phyloP scores from a whole-genome alignment of 2,888 invertebrate species.

The Pecten maximus region DNA sequence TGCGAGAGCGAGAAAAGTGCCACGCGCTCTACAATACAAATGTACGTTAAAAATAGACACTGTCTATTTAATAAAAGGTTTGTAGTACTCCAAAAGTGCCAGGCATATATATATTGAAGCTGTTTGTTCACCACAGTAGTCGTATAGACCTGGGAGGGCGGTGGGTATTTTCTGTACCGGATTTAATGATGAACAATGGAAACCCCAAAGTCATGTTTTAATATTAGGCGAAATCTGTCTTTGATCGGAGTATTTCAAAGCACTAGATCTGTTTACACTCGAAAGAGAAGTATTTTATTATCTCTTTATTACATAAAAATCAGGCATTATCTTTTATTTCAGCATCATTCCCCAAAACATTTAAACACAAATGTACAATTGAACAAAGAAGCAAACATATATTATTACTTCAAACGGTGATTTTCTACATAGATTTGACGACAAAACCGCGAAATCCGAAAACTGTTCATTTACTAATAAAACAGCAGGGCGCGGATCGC shows the following conservation, averaged over 20 bases:
- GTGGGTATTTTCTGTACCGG: neutral
- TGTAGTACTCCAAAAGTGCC: neutral
- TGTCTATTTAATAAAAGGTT: neutral
- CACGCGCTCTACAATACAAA: neutral
- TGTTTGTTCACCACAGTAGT: neutral
- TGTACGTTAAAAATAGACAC: neutral
- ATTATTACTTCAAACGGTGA: slow-evolving; percentile 11
- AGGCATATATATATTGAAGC: neutral
- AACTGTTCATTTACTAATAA: slow-evolving; percentile 18
- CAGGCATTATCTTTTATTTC: slow-evolving; percentile 25
- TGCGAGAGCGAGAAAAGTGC: neutral
- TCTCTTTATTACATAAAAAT: slow-evolving; percentile 11
- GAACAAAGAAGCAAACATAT: neutral
- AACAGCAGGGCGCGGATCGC: neutral
- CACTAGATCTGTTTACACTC: neutral
- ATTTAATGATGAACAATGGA: neutral
- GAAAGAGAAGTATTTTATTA: neutral
- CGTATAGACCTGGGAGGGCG: neutral
- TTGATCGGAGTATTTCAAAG: neutral
- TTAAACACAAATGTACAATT: slow-evolving; percentile 1
- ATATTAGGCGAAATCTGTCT: neutral
- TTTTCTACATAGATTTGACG: neutral
- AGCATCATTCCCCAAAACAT: slow-evolving; percentile 15
- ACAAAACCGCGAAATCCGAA: slow-evolving; percentile 24
- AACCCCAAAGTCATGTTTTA: slow-evolving; percentile 23